These are phyloP conservation scores for Rhombomys opimus DNA, from an alignment of 2,113 vertebrate species.

Conservation along the genomic window DNA sequence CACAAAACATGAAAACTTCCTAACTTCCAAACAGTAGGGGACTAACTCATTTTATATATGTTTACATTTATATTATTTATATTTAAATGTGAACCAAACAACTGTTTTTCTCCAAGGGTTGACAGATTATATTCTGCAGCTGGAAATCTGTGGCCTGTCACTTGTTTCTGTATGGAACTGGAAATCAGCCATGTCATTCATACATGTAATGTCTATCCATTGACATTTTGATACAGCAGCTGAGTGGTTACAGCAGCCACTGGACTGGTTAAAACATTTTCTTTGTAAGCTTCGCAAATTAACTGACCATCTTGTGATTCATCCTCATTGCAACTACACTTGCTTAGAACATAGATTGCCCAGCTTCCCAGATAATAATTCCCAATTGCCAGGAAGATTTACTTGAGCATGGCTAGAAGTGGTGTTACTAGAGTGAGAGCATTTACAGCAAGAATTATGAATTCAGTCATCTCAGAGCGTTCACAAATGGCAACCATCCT, in stretches of 20 bases:
- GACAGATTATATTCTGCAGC: background rate
- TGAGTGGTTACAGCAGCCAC: background rate
- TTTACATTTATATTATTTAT: background rate
- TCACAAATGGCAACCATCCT: background rate
- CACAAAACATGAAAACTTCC: background rate
- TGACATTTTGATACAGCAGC: background rate
- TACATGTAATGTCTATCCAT: background rate
- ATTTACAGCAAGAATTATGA: constrained; percentile 25
- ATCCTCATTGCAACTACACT: background rate
- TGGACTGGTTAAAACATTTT: background rate
- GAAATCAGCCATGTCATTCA: background rate
- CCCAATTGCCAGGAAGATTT: background rate
- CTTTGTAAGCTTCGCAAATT: background rate
- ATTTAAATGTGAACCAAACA: background rate
- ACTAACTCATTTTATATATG: background rate
- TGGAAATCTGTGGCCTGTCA: background rate
- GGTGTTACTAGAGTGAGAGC: background rate
- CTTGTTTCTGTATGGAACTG: background rate
- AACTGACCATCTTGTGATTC: background rate
- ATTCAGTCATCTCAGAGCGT: background rate
- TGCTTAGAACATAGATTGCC: background rate
- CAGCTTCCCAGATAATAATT: background rate
- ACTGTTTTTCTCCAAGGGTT: background rate
- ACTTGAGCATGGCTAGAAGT: background rate
- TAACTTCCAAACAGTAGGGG: background rate